A percentile compares a stretch with the other conserved stretches of the same genome.
Evolutionary conservation across 2,113 vertebrate genomes (phyloP).

Genomic region (Maccullochella peelii): DNA sequence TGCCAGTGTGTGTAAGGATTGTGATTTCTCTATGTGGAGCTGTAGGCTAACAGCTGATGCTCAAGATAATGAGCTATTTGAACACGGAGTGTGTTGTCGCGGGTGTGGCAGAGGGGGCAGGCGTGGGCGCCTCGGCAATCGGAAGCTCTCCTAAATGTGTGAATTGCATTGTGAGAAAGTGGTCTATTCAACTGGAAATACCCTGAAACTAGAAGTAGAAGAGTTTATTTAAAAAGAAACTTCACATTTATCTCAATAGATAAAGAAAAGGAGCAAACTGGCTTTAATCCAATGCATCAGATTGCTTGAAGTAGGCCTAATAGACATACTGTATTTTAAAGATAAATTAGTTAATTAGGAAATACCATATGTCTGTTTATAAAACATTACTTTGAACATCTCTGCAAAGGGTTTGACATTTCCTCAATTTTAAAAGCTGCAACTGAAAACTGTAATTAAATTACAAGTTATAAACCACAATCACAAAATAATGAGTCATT

Average conservation of each 20-base stretch:
- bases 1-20: neutral
- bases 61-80: constrained; percentile 70
- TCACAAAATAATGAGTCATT: neutral
- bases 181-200: neutral
- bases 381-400: neutral
- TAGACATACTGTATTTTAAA: neutral
- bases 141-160: constrained; percentile 4
- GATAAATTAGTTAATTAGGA: neutral
- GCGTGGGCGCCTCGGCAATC: constrained; percentile 43
- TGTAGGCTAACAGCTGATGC: constrained; percentile 72
- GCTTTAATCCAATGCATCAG: neutral
- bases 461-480: neutral
- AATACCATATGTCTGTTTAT: neutral
- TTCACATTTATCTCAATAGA: neutral
- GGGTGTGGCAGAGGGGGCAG: constrained; percentile 84
- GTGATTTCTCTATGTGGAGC: constrained; percentile 38
- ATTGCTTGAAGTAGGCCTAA: neutral
- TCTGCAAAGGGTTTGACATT: neutral
- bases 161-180: constrained; percentile 39
- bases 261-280: neutral
- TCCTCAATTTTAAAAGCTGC: neutral
- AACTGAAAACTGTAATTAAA: neutral
- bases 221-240: neutral
- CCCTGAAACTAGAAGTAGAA: neutral
- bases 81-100: constrained; percentile 67